A percentile compares a stretch with the other conserved stretches of the same genome.
Conservation (phyloP, 2,888 invertebrate species). For the Agrypnus murinus region DNA sequence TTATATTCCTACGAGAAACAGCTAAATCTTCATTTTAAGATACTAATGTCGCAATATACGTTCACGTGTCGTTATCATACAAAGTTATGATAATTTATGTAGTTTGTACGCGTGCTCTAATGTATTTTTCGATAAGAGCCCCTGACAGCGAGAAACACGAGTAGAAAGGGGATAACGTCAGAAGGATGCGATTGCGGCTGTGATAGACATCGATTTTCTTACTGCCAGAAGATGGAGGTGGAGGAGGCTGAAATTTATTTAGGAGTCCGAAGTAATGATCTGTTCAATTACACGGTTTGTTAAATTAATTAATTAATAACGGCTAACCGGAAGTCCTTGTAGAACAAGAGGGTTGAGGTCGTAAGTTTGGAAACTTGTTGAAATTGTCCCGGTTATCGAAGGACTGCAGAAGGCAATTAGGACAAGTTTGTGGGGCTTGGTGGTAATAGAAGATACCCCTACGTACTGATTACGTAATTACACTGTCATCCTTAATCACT, state of each 20-base stretch:
- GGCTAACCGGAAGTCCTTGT: slow-evolving; percentile 49
- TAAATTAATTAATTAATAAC: slow-evolving; percentile 51
- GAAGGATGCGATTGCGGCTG: slow-evolving; percentile 9
- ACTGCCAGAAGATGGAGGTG: too few species aligned
- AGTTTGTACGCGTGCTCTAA: slow-evolving; percentile 19
- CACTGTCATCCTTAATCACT: slow-evolving; percentile 45
- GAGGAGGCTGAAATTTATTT: slow-evolving; percentile 32
- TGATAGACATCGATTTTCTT: background rate
- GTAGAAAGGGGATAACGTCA: slow-evolving; percentile 1
- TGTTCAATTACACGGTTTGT: slow-evolving; percentile 48
- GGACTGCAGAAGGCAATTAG: slow-evolving; percentile 50
- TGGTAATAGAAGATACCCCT: slow-evolving; percentile 45
- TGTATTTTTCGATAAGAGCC: slow-evolving; percentile 22
- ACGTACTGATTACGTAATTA: slow-evolving; percentile 48
- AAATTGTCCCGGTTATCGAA: slow-evolving; percentile 50
- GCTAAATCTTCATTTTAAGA: slow-evolving; percentile 22
- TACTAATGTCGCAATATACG: slow-evolving; percentile 22
- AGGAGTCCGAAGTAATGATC: slow-evolving; percentile 36
- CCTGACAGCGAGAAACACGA: slow-evolving; percentile 11
- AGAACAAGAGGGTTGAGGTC: slow-evolving; percentile 43
- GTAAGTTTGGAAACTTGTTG: slow-evolving; percentile 51
- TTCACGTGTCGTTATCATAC: slow-evolving; percentile 19
- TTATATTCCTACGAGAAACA: slow-evolving; percentile 20
- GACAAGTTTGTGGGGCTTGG: slow-evolving; percentile 44
- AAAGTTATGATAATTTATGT: slow-evolving; percentile 25